Evolutionary conservation across 23 tunicate genomes (phyloP), one percentile per base, ranked within the genome.

Genomic region (Trididemnum clinides): DNA sequence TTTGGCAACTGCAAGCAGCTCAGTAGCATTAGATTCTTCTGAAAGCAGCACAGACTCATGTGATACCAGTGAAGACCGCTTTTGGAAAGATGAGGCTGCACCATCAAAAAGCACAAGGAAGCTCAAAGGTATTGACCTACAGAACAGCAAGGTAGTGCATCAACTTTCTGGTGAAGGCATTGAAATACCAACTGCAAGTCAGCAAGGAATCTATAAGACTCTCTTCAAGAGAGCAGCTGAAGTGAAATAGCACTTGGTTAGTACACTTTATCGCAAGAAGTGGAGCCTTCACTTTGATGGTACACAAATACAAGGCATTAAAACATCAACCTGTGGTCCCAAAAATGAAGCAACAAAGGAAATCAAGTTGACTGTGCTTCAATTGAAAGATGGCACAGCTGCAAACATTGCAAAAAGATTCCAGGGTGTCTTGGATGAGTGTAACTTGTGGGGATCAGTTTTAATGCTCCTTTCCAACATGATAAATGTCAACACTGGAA

Each of bases 401-500:
- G 75, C 75, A 31, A 66, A 36, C 37, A 66, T 66, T 66, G 75
- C 37, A 31, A 31, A 31, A 66, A 15, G 54, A 15, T 7, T 44
- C 54, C 54, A 44, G 54, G 54, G 54, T 44, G 54, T 44, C 54
- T 44, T 66, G 75, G 75, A 66, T 66, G 75, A 66, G 75, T 66
- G 18, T 62, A 62, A 62, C 69, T 62, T 21, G 69, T 62, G 27
- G 69, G 69, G 22, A 66, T 66, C 37, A 6, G n/a, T 66, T 66
- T 3, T 28, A 6, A 66, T 31, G 37, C 36, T 31, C 10, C 30
- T 66, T 31, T 6, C 75, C 4, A 37, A 31, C 37, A 66, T 23
- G 75, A 66, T 37, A 66, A 66, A n/a, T 31, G 37, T 66, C 75
- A 66, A 66, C 37, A 66, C 50, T 82, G 86, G 86, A 65, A 28